Percentiles rank a stretch among this genome's conserved stretches.
These are phyloP conservation scores for Chelidonichthys spinosus DNA, from an alignment of 2,797 vertebrate genomes.

Conservation along the genomic window DNA sequence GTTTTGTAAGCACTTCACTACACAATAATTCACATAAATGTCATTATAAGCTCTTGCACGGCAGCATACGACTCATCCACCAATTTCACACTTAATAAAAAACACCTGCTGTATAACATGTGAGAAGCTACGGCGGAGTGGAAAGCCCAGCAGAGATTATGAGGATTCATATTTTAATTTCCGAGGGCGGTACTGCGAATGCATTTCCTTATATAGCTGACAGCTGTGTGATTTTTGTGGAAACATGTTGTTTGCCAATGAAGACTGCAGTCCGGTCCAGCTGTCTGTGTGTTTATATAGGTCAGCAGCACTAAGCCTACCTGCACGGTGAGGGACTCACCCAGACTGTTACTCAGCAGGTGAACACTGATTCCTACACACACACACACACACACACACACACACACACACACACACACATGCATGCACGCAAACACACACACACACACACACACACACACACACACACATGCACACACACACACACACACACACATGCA, in stretches of 20 bases:
- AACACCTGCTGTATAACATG: neutral
- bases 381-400: neutral
- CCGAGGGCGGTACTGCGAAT: conserved; percentile 11
- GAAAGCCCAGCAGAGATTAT: conserved; percentile 53
- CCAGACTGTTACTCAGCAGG: conserved; percentile 63
- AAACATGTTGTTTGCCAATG: conserved; percentile 34
- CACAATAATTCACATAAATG: neutral
- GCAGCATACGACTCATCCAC: neutral
- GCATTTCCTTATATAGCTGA: conserved; percentile 25
- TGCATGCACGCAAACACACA: too few relatives aligned
- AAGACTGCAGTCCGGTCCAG: conserved; percentile 43
- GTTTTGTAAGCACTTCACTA: neutral
- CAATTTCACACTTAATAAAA: conserved; percentile 18
- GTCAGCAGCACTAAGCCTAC: conserved; percentile 71
- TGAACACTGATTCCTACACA: conserved; percentile 42
- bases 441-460: neutral
- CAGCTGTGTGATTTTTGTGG: conserved; percentile 30
- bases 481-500: neutral
- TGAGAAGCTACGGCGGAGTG: neutral
- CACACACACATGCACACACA: neutral
- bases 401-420: neutral
- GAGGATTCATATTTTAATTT: conserved; percentile 48
- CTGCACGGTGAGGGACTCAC: conserved; percentile 63
- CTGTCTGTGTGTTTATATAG: conserved; percentile 66
- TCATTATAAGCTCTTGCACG: conserved; percentile 2